Evolutionary conservation across 2,113 vertebrate genomes (phyloP).

Genomic region (Indri indri): DNA sequence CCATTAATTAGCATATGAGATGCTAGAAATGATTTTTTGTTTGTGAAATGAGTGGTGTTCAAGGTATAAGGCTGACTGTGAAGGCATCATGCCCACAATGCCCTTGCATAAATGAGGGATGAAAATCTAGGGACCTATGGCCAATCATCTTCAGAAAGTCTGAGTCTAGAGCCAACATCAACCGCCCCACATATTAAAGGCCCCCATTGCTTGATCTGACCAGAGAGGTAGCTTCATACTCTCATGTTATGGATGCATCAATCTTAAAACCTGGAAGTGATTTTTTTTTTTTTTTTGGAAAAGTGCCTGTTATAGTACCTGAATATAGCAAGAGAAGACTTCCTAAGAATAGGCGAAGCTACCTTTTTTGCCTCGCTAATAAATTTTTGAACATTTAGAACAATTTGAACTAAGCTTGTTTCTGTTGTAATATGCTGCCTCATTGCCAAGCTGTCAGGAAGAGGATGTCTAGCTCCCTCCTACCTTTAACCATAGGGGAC

Average conservation of each 20-base stretch:
- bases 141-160: accelerated
- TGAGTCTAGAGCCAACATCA: accelerated
- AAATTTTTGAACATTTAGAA: background rate
- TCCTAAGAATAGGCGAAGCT: background rate
- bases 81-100: background rate
- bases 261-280: background rate
- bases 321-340: background rate
- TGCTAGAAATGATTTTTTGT: background rate
- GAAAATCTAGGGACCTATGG: accelerated
- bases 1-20: background rate
- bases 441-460: background rate
- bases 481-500: background rate
- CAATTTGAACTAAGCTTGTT: background rate
- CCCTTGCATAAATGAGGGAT: background rate
- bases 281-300: background rate
- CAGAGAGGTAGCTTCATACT: background rate
- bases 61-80: background rate
- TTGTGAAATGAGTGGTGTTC: background rate
- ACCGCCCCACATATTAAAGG: accelerated
- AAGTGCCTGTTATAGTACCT: background rate
- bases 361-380: background rate
- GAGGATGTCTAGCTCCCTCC: accelerated
- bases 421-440: background rate
- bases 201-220: background rate
- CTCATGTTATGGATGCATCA: background rate